These are phyloP conservation scores for Athripsodes cinereus DNA, from an alignment of 2,888 invertebrate genomes.

Conservation along the genomic window DNA sequence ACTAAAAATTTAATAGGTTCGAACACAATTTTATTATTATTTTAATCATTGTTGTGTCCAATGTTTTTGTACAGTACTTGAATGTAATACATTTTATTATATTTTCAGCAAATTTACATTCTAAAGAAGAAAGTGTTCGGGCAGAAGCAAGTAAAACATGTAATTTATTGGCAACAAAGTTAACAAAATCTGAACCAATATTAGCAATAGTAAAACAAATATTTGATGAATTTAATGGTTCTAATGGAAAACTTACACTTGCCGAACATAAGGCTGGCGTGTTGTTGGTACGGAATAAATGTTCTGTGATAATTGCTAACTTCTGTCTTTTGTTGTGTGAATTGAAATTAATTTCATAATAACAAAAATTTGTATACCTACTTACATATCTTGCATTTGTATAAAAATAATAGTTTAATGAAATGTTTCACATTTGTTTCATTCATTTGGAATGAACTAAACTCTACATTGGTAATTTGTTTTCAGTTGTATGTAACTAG, in stretches of 20 bases:
- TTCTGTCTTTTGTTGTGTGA: no score
- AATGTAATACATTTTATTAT: neutral
- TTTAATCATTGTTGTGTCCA: conserved; percentile 8
- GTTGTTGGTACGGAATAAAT: conserved; percentile 58
- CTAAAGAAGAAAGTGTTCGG: conserved; percentile 75
- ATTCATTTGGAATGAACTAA: no score
- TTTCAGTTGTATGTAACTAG: no score
- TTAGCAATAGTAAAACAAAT: conserved; percentile 61
- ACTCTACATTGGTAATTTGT: no score
- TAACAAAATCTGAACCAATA: conserved; percentile 59
- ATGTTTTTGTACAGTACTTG: no score
- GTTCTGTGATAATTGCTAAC: neutral
- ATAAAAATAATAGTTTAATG: no score
- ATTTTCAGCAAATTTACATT: conserved; percentile 66
- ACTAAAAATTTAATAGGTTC: conserved; percentile 74
- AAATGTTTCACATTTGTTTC: no score
- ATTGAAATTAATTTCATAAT: no score
- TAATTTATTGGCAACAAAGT: conserved; percentile 63
- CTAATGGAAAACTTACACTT: conserved; percentile 85
- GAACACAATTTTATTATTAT: conserved; percentile 7
- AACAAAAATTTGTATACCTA: no score
- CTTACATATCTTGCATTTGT: no score
- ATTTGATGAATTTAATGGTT: conserved; percentile 80
- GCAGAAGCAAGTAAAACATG: conserved; percentile 69
- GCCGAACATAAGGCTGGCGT: conserved; percentile 85